Evolutionary conservation across 2,797 vertebrate genomes (phyloP).

Genomic region (Ciconia nigra): DNA sequence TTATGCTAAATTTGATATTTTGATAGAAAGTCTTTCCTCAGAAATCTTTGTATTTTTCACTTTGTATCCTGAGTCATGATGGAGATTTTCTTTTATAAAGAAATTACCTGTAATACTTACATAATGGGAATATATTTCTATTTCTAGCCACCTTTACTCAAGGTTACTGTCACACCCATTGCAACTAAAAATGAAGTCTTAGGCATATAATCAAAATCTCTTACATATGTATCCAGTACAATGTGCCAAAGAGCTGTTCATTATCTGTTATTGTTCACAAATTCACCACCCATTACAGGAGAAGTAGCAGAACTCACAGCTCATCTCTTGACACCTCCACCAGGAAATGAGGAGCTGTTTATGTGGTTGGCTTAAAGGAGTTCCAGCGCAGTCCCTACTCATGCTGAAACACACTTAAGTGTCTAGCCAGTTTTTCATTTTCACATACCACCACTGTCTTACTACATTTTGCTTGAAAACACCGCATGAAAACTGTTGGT

Average conservation of each 20-base stretch:
- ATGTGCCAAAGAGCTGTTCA: not conserved
- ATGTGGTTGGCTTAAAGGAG: not conserved
- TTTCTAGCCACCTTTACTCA: not conserved
- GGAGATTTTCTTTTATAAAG: not conserved
- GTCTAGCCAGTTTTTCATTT: not conserved
- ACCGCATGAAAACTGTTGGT: not conserved
- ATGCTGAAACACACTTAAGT: not conserved
- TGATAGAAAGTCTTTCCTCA: not conserved
- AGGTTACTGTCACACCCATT: not conserved
- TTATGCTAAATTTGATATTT: not conserved
- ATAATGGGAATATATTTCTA: not conserved
- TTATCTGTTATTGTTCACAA: not conserved
- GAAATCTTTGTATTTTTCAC: not conserved
- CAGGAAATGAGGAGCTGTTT: not conserved
- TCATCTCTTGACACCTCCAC: not conserved
- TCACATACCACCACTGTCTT: not conserved
- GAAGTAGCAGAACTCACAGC: not conserved
- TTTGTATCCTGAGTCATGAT: not conserved
- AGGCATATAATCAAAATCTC: not conserved
- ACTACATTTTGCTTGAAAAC: not conserved
- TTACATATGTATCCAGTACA: not conserved
- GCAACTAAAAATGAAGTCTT: not conserved
- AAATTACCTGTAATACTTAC: not conserved
- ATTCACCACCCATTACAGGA: not conserved
- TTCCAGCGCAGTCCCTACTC: not conserved